Evolutionary conservation across 1,140 invertebrate genomes (phyloP).

Genomic region (Archivesica marissinica): DNA sequence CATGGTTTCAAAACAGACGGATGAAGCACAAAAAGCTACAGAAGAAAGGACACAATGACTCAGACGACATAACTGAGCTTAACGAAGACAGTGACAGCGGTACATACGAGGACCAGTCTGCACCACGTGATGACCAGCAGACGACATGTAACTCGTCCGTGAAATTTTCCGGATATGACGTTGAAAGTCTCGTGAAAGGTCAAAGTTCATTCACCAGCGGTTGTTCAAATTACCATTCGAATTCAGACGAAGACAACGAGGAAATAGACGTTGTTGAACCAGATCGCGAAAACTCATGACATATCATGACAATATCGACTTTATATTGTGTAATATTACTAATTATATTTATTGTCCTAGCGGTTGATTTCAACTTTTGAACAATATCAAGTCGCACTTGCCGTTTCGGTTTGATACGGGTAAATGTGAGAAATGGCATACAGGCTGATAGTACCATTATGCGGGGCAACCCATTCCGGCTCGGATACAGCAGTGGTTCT

Average conservation of each 20-base stretch:
- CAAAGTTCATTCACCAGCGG: conserved; percentile 27
- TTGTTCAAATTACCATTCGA: conserved; percentile 25
- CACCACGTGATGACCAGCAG: conserved; percentile 39
- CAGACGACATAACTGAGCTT: conserved; percentile 21
- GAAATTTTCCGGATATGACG: conserved; percentile 48
- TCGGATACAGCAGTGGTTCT: too few relatives aligned
- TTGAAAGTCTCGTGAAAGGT: conserved; percentile 33
- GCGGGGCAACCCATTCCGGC: too few relatives aligned
- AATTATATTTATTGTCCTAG: background rate
- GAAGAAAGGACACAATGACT: conserved; percentile 88
- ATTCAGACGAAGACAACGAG: conserved; percentile 67
- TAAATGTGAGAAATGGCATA: too few relatives aligned
- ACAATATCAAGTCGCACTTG: background rate
- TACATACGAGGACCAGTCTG: conserved; percentile 26
- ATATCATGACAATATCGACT: background rate
- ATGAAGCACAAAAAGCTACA: conserved; percentile 99
- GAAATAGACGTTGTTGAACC: conserved; percentile 77
- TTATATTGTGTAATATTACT: background rate
- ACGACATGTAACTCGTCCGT: conserved; percentile 24
- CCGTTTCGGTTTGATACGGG: too few relatives aligned
- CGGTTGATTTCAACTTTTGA: background rate
- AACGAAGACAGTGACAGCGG: conserved; percentile 46
- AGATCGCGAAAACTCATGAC: conserved; percentile 63
- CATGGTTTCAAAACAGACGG: conserved; percentile 98
- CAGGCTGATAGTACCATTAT: too few relatives aligned